Evolutionary conservation across 2,113 vertebrate species (phyloP).

Genomic region (Engystomops pustulosus): DNA sequence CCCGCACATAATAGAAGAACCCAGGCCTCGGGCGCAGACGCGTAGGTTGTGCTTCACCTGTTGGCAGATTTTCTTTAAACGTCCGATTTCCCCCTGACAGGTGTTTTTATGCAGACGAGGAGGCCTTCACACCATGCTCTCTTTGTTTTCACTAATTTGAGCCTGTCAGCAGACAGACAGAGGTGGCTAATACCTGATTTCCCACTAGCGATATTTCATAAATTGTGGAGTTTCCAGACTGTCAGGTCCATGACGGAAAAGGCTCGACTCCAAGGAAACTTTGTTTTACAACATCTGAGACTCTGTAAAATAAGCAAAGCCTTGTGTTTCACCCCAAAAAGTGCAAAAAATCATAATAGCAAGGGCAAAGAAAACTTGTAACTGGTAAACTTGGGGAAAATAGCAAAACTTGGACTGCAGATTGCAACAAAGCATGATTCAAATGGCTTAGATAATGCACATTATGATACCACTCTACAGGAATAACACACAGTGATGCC

Average conservation of each 20-base stretch:
- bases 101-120: slow-evolving; percentile 11
- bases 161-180: slow-evolving; percentile 24
- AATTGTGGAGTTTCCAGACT: slow-evolving; percentile 2
- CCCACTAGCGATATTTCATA: slow-evolving; percentile 3
- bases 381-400: too few species aligned
- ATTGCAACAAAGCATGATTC: too few species aligned
- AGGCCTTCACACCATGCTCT: neutral
- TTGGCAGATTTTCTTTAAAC: slow-evolving; percentile 17
- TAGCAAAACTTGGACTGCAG: too few species aligned
- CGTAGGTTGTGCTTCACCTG: neutral
- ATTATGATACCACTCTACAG: too few species aligned
- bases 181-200: slow-evolving; percentile 18
- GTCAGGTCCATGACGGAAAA: slow-evolving; percentile 1
- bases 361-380: too few species aligned
- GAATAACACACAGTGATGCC: too few species aligned
- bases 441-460: too few species aligned
- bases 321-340: neutral
- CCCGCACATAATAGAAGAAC: neutral
- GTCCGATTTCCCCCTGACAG: slow-evolving; percentile 6
- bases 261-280: neutral
- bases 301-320: neutral
- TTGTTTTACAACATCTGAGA: slow-evolving; percentile 7
- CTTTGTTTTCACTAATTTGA: slow-evolving; percentile 25
- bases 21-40: neutral
- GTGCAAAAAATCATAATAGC: too few species aligned